Percentiles rank a stretch among this genome's conserved stretches.
These are phyloP conservation scores for Galaxea fascicularis DNA, from an alignment of 92 coral and sea anemone species.

Conservation along the genomic window DNA sequence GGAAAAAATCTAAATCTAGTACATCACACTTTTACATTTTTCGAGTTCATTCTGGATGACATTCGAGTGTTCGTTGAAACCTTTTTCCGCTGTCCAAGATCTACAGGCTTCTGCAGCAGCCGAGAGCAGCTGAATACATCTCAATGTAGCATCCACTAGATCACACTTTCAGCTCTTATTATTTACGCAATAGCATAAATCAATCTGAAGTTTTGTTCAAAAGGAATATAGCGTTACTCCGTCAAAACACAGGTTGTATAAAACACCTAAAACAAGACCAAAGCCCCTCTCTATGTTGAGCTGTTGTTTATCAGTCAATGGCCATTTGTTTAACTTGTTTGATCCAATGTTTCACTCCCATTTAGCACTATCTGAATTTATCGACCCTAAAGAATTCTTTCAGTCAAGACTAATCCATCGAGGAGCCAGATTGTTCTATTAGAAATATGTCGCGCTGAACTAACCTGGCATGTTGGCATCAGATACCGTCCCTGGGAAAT, in stretches of 20 bases:
- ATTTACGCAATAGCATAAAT: background rate
- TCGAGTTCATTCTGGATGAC: background rate
- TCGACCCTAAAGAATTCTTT: background rate
- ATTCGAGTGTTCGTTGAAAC: background rate
- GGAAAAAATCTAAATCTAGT: background rate
- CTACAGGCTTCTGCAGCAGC: background rate
- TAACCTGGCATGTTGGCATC: constrained; percentile 31
- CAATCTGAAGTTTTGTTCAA: background rate
- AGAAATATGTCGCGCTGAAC: background rate
- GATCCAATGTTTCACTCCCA: background rate
- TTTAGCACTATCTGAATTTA: background rate
- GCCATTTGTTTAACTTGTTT: constrained; percentile 7
- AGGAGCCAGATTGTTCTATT: background rate
- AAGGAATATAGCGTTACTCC: background rate
- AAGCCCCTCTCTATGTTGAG: background rate
- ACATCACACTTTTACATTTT: background rate
- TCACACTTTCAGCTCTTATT: background rate
- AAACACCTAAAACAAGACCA: background rate
- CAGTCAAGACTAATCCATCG: background rate
- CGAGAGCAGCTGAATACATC: background rate
- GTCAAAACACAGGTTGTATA: background rate
- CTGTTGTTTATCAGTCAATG: constrained; percentile 46
- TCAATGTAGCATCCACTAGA: background rate
- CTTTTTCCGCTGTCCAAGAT: background rate
- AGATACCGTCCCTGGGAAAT: background rate